Percentiles rank a stretch among this genome's conserved stretches.
phyloP scores from a whole-genome alignment of 2,888 invertebrate genomes.

The Piscicola geometra region DNA sequence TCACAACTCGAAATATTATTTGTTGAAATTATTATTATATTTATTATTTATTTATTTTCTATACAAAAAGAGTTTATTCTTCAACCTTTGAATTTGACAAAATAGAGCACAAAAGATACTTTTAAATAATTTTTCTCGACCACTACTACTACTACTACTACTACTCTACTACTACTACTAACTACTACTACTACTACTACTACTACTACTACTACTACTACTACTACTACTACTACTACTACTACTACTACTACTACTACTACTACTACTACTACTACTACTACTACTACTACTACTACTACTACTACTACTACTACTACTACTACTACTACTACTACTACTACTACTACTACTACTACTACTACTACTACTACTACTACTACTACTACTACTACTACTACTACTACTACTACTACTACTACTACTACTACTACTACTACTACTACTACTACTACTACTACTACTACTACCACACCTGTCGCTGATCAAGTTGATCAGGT shows the following conservation, averaged over 20 bases:
- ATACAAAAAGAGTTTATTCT: too few relatives aligned
- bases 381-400: neutral
- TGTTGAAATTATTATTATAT: too few relatives aligned
- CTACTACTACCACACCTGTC: neutral
- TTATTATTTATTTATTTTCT: too few relatives aligned
- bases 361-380: neutral
- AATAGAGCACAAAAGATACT: too few relatives aligned
- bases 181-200: neutral
- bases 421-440: neutral
- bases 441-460: slow-evolving; percentile 6
- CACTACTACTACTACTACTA: neutral
- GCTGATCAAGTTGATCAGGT: too few relatives aligned
- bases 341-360: neutral
- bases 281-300: slow-evolving; percentile 18
- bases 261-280: slow-evolving; percentile 17
- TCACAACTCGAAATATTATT: too few relatives aligned
- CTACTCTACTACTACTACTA: neutral
- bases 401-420: neutral
- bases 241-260: slow-evolving; percentile 11
- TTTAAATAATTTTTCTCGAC: too few relatives aligned
- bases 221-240: slow-evolving; percentile 1
- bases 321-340: neutral
- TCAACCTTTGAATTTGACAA: too few relatives aligned
- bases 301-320: slow-evolving; percentile 13
- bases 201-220: slow-evolving; percentile 6